Percentiles rank a stretch among this genome's conserved stretches.
phyloP scores from a whole-genome alignment of 2,797 vertebrate genomes.

The Apogon hyalosoma region DNA sequence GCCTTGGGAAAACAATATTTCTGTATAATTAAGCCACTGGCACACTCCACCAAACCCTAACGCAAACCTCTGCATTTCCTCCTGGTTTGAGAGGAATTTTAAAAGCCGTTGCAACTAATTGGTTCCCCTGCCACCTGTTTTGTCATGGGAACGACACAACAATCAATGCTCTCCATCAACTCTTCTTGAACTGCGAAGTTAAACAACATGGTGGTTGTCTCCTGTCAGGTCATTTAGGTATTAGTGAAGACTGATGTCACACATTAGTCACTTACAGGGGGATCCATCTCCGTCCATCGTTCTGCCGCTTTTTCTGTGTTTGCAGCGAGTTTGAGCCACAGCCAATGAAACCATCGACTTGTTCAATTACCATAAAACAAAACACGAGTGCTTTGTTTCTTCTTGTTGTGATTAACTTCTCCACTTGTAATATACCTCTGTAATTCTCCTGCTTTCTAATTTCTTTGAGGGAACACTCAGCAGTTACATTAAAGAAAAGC shows the following conservation, averaged over 20 bases:
- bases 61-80: slow-evolving; percentile 48
- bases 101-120: slow-evolving; percentile 74
- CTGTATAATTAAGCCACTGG: slow-evolving; percentile 70
- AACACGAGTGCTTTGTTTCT: slow-evolving; percentile 19
- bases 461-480: slow-evolving; percentile 55
- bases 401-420: slow-evolving; percentile 50
- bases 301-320: not conserved
- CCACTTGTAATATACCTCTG: no score
- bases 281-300: slow-evolving; percentile 17
- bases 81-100: slow-evolving; percentile 65
- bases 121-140: slow-evolving; percentile 79
- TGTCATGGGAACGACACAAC: slow-evolving; percentile 65
- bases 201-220: slow-evolving; percentile 61
- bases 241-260: slow-evolving; percentile 66
- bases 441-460: slow-evolving; percentile 16
- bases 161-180: slow-evolving; percentile 59
- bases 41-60: slow-evolving; percentile 42
- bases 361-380: slow-evolving; percentile 33
- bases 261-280: slow-evolving; percentile 32
- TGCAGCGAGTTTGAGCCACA: slow-evolving; percentile 2
- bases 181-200: slow-evolving; percentile 30
- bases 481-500: slow-evolving; percentile 53
- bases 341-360: slow-evolving; percentile 11
- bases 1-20: slow-evolving; percentile 64
- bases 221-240: slow-evolving; percentile 43